These are phyloP conservation scores for Mesoligia furuncula DNA, from an alignment of 2,888 invertebrate species.

Conservation along the genomic window DNA sequence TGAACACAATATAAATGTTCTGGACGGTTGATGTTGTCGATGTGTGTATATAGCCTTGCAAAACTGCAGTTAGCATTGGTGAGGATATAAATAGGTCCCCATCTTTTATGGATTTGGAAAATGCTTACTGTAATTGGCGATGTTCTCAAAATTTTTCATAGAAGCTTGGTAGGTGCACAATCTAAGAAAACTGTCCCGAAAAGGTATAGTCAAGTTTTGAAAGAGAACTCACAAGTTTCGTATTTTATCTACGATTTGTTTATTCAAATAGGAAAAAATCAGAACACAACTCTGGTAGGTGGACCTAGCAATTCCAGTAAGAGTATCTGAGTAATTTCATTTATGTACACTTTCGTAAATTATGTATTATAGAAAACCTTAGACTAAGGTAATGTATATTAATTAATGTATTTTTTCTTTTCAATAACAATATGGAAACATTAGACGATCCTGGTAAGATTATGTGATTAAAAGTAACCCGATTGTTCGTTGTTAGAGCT, in stretches of 20 bases:
- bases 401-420: conserved; percentile 86
- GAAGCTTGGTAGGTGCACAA: conserved; percentile 25
- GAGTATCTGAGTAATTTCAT: conserved; percentile 1
- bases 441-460: conserved; percentile 89
- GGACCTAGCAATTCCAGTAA: not conserved
- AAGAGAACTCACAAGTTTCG: not conserved
- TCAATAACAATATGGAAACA: conserved; percentile 87
- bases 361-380: conserved; percentile 42
- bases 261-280: not conserved
- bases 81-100: not conserved
- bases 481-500: conserved; percentile 73
- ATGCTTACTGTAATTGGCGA: conserved; percentile 44
- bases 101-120: not conserved
- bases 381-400: conserved; percentile 69
- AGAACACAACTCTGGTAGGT: not conserved
- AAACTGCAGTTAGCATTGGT: conserved; percentile 29
- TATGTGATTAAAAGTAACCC: conserved; percentile 71
- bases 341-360: conserved; percentile 15
- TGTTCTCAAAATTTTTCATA: conserved; percentile 26
- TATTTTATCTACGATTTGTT: not conserved
- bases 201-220: not conserved
- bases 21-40: conserved; percentile 46
- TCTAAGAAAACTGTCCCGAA: not conserved
- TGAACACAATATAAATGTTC: conserved; percentile 30
- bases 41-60: conserved; percentile 56